phyloP scores from a whole-genome alignment of 2,113 vertebrate genomes.

The human region GRCh38 chr4:125510001-125510500 shows the following conservation, averaged over 20 bases:
- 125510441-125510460: background rate
- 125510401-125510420: background rate
- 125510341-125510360: background rate
- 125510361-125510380: too few species aligned
- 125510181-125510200: background rate
- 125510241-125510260: background rate
- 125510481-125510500: background rate
- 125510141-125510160: background rate
- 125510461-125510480: background rate
- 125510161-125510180: background rate
- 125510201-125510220: background rate
- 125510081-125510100: background rate
- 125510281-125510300: background rate
- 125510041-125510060: background rate
- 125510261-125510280: background rate
- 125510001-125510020: background rate
- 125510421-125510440: background rate
- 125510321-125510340: background rate
- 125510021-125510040: background rate
- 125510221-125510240: background rate
- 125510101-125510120: background rate
- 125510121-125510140: background rate
- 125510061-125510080: background rate
- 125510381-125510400: background rate
- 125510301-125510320: background rate